Evolutionary conservation across 2,888 invertebrate genomes (phyloP), one percentile per base, ranked within the genome.

Genomic region (Rotaria magnacalcarata): DNA sequence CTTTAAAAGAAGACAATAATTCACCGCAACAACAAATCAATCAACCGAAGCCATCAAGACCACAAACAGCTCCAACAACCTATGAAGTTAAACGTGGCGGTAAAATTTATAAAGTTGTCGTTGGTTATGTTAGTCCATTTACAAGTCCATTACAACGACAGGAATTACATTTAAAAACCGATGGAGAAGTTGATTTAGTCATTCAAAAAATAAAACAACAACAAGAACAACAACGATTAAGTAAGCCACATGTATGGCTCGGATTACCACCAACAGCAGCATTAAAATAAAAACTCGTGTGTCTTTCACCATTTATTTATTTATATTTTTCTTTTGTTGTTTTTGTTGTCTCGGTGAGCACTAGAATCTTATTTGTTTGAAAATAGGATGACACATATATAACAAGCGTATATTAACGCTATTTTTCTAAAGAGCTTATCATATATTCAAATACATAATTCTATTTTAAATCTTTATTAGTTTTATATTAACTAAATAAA

Each of bases 21-120:
- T 8, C 7, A 67, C 67, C 34, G 14, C 34, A 27, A 19, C 58
- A n/a, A 60, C 34, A 34, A 34, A 14, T 27, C 3, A 27, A 27
- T 60, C 8, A 74, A 41, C 24, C 10, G 3, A 80, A 47, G n/a
- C 10, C 5, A 5, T 4, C 41, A 43, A 43, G 80, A 80, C 47
- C 43, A 24, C 80, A 16, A 47, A 47, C 80, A 80, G 34, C 1
- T 80, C 47, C 80, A 80, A 14, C 80, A 47, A 47, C 47, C 3
- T 47, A 80, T 47, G 80, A 80, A 80, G 80, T 80, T 43, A 80
- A 80, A 80, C 47, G 47, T 14, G 80, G 80, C 2, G 8, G 80
- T 47, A 80, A 43, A 47, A n/a, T 47, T n/a, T 47, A 80, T 80
- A 43, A 24, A 24, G 80, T 80, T 47, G 80, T 80, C 24, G 47